Percentiles rank a stretch among this genome's conserved stretches.
Evolutionary conservation across 92 coral and sea anemone genomes (phyloP).

Genomic region (Chrysogorgia sp.): DNA sequence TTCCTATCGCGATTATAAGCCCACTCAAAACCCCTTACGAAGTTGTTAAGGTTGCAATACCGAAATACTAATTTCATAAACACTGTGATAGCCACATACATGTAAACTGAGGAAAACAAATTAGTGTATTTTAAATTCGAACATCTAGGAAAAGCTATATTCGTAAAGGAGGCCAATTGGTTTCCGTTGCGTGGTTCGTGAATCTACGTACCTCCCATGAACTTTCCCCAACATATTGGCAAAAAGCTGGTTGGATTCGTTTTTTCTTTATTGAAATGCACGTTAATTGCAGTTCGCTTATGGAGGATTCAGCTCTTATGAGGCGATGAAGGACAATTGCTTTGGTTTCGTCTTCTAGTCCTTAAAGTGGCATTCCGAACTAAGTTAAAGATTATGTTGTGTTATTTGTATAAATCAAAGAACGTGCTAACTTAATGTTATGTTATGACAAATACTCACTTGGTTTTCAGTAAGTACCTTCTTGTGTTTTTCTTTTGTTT

Average conservation of each 20-base stretch:
- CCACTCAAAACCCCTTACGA: too few relatives aligned
- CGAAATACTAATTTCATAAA: too few relatives aligned
- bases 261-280: conserved; percentile 49
- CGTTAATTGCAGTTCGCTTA: conserved; percentile 40
- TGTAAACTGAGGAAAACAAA: too few relatives aligned
- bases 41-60: too few relatives aligned
- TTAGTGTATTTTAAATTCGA: too few relatives aligned
- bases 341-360: conserved; percentile 51
- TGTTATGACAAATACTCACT: conserved; percentile 9
- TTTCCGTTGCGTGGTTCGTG: conserved; percentile 42
- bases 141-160: too few relatives aligned
- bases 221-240: conserved; percentile 10
- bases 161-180: too few relatives aligned
- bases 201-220: conserved; percentile 37
- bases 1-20: too few relatives aligned
- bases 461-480: conserved; percentile 36
- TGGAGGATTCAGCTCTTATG: conserved; percentile 3
- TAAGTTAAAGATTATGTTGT: conserved; percentile 14
- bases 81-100: too few relatives aligned
- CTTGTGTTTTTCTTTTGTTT: conserved; percentile 30
- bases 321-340: conserved; percentile 22
- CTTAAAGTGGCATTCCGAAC: conserved; percentile 74
- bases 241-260: conserved; percentile 33
- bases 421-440: background rate
- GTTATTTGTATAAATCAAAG: background rate